Base-by-base conservation (phyloP, 2,888 invertebrate genomes). In the Seira musarum region DNA sequence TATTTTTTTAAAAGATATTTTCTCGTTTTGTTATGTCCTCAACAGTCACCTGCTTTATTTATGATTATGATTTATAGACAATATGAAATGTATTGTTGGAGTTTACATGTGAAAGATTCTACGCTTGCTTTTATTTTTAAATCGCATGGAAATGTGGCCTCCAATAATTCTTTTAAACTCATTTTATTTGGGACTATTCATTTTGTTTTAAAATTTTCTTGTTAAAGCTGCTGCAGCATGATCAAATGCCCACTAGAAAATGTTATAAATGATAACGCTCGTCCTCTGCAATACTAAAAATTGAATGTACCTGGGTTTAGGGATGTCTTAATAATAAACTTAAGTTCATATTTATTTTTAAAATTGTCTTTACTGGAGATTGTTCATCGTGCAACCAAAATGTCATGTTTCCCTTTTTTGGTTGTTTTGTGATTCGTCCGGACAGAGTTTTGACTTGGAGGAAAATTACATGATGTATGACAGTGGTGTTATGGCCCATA, bases 401-500 rank as follows among this genome's bases (percentile, higher is more conserved):
- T 40, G 40, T 40, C n/a, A 57, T 57, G 15, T 57, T n/a, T 22
- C 22, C 24, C 22, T 5, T 22, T 63, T 63, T 22, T 63, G 63
- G 63, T 60, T 74, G 21, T 53, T 68, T 71, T 79, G 72, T 79
- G 78, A 49, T 79, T 79, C 57, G 60, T 57, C 57, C 66, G 79
- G 69, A 77, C 87, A 89, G 89, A 88, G 88, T 83, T 87, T 89
- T 87, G 89, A 89, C 86, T 87, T 85, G 77, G 88, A 88, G 75
- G 87, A 88, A 76, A 89, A 88, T 88, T 90, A 89, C 88, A 86
- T 88, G 83, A 88, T 88, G 78, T 87, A 88, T 83, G 90, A 90
- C 85, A 87, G 87, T 75, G 88, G 87, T 79, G 88, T 89, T 83
- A 85, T 89, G 80, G 85, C 89, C 71, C 88, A 89, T 84, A 87